Conservation (phyloP, 2,888 invertebrate genomes). For the Rugalucina vietnamica region DNA sequence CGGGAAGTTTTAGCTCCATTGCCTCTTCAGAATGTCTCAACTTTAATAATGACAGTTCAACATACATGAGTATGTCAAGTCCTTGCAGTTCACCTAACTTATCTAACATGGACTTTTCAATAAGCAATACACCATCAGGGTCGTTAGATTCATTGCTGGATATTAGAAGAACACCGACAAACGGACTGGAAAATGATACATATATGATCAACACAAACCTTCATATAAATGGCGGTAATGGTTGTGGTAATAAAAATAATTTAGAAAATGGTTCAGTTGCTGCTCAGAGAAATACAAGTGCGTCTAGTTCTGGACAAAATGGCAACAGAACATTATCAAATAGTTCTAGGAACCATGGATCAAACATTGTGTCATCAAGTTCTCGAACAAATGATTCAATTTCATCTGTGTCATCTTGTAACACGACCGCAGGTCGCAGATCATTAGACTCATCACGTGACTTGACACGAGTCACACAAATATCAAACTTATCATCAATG, state of each 20-base stretch:
- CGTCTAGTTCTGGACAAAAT: not conserved
- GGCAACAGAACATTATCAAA: conserved; percentile 9
- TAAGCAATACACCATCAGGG: conserved; percentile 65
- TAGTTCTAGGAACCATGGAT: conserved; percentile 20
- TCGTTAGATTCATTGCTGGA: conserved; percentile 66
- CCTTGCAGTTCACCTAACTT: conserved; percentile 73
- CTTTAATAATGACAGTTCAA: conserved; percentile 65
- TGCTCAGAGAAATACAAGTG: conserved; percentile 1
- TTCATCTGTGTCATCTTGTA: conserved; percentile 36
- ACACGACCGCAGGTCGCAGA: conserved; percentile 41
- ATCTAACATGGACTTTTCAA: conserved; percentile 68
- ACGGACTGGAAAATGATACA: conserved; percentile 60
- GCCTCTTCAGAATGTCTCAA: conserved; percentile 64
- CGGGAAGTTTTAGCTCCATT: conserved; percentile 65
- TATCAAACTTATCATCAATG: conserved; percentile 51
- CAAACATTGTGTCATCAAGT: not conserved
- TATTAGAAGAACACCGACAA: conserved; percentile 56
- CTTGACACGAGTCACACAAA: conserved; percentile 55
- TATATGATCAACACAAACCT: conserved; percentile 58
- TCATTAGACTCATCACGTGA: conserved; percentile 46
- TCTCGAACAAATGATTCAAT: conserved; percentile 28
- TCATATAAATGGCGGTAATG: conserved; percentile 36
- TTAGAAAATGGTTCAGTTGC: conserved; percentile 9
- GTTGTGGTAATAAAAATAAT: conserved; percentile 14
- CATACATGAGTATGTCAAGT: conserved; percentile 74